These are phyloP conservation scores for Lichenostomus cassidix DNA, from an alignment of 2,113 vertebrate genomes.

Conservation along the genomic window DNA sequence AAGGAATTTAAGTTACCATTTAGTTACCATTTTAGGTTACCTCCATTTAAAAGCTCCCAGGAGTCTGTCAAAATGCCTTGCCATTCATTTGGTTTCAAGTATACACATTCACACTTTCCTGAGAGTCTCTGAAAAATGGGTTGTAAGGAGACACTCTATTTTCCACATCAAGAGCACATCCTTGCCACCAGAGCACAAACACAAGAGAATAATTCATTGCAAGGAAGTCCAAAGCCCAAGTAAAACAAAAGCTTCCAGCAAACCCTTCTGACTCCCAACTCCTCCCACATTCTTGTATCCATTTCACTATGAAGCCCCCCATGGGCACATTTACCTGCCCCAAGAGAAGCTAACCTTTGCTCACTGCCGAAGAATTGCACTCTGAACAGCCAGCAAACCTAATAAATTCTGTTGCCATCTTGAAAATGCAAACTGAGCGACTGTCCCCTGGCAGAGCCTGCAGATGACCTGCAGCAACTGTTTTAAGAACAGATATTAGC, in stretches of 20 bases:
- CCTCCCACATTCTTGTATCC: background rate
- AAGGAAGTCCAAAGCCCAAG: background rate
- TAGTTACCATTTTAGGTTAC: background rate
- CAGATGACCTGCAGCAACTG: background rate
- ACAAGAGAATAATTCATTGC: background rate
- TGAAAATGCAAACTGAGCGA: background rate
- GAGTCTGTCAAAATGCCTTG: background rate
- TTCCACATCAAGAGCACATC: background rate
- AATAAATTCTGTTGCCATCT: background rate
- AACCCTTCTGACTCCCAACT: background rate
- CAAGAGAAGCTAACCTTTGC: background rate
- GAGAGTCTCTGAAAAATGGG: background rate
- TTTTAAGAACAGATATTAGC: background rate
- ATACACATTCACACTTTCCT: background rate
- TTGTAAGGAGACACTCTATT: background rate
- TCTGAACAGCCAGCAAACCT: background rate
- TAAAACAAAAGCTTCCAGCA: background rate
- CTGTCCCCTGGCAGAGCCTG: background rate
- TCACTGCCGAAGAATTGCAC: background rate
- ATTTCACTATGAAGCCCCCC: background rate
- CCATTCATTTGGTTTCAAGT: background rate
- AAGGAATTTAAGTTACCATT: background rate
- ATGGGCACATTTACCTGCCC: background rate
- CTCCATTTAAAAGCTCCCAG: background rate
- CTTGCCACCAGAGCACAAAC: background rate